Base-by-base conservation (phyloP, 1,140 invertebrate species). In the Tetragnatha versicolor region DNA sequence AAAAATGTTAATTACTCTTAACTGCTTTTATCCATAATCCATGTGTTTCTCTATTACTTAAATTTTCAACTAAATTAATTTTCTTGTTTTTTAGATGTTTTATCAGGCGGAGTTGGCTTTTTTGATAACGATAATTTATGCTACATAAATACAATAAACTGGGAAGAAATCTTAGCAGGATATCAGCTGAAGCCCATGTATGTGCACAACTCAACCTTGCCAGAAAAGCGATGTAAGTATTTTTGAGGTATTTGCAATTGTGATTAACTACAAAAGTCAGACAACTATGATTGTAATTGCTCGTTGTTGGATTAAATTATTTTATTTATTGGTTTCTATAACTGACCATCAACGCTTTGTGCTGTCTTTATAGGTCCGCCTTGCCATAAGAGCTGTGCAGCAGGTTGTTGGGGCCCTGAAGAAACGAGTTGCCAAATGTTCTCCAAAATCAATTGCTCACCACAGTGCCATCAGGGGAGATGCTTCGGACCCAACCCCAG, bases 51-150 rank as follows among this genome's bases (percentile, higher is more conserved):
- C n/a, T n/a, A n/a, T n/a, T n/a, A n/a, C n/a, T n/a, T n/a, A n/a
- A n/a, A n/a, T n/a, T n/a, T n/a, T n/a, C n/a, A n/a, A n/a, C n/a
- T n/a, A n/a, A n/a, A 17, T 65, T 45, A n/a, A 45, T 2, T 47
- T 27, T 22, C 51, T 17, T 37, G n/a, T 63, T 51, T 33, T 83
- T 7, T 85, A 88, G 96, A 98, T 86, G 93, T 98, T 42, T 87
- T 97, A 2, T 89, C 90, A 51, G 96, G 97, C 0, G 94, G 91
- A 85, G 94, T 98, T 63, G 94, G 94, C 29, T 91, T 96, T 81
- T 93, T 94, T 85, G 94, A 97, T 87, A 98, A 98, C 86, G 95
- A 94, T 87, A 95, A 97, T 83, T 88, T 98, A 20, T 99, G 96
- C 85, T 95, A 96, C 86, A 91, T 97, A 25, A 93, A 93, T 79